Base-by-base conservation (phyloP, 2,113 vertebrate species). In the Panthera uncia region DNA sequence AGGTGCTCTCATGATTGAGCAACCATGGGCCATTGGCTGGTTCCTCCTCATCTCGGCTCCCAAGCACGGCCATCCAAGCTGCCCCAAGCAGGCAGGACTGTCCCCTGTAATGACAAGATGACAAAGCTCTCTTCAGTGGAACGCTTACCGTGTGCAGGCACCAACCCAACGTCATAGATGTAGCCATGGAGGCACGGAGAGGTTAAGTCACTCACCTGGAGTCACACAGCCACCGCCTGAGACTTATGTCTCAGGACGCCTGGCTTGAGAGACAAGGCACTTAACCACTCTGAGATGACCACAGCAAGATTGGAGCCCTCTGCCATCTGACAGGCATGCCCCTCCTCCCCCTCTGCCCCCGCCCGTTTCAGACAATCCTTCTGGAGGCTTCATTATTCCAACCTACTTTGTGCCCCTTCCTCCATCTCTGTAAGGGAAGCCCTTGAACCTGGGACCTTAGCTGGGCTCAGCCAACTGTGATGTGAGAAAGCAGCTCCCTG, bases 391-490 rank as follows among this genome's bases (percentile, higher is more conserved):
- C 4, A 27, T 27, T 66, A 45, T 31, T 33, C 29, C 16, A 4
- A 2, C 31, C 3, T 16, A 19, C 29, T 48, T 21, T 1, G 2
- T 1, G 1, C 2, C n/a, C 38, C 85, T 25, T 23, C 45, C 50
- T 52, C 11, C 45, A 11, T 50, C 86, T 68, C 91, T n/a, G 8
- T 4, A 6, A 66, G 55, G 45, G 50, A 16, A 2, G 33, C 41
- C 61, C 79, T 55, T 5, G 13, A 52, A 3, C 63, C 69, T 15
- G 61, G 48, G 16, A 13, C 74, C 33, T 80, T 13, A 14, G 31
- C n/a, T 16, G 21, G 0, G 48, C 1, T 36, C 71, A 79, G 81
- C 29, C 41, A 23, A 9, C 48, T 5, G 15, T 14, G 0, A 21
- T 6, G 27, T 16, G 3, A 13, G 36, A 1, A 41, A 36, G 65